phyloP scores from a whole-genome alignment of 1,140 invertebrate genomes.

The Melipona quadrifasciata region DNA sequence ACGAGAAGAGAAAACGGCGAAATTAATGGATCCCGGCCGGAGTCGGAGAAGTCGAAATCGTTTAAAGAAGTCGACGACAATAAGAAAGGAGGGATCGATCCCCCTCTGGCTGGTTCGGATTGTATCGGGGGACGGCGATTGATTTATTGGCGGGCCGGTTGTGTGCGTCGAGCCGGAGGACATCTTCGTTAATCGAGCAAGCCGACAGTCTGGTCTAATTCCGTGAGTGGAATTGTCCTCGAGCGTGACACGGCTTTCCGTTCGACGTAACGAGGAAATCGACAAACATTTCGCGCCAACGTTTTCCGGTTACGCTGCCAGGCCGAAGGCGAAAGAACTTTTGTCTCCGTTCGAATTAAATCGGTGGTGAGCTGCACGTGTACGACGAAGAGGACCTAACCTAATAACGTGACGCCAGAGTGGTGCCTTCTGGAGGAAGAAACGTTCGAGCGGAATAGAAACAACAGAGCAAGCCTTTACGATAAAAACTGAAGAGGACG shows the following conservation, averaged over 20 bases:
- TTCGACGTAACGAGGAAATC: background rate
- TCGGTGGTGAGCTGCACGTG: too few species aligned
- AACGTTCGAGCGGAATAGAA: too few species aligned
- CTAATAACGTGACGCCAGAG: too few species aligned
- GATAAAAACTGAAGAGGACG: too few species aligned
- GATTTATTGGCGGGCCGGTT: slow-evolving; percentile 24
- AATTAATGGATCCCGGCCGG: background rate
- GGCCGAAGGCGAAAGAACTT: background rate
- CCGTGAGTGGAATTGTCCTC: slow-evolving; percentile 1
- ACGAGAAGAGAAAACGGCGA: too few species aligned
- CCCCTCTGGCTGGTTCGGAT: too few species aligned
- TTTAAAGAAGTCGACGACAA: background rate
- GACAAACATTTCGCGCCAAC: background rate
- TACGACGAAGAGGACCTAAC: too few species aligned
- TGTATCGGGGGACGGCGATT: background rate
- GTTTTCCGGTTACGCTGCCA: background rate
- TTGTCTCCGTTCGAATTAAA: background rate
- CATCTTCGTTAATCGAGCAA: slow-evolving; percentile 30
- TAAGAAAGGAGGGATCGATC: background rate
- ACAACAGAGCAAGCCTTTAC: too few species aligned
- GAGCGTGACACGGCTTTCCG: background rate
- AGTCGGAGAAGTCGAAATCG: background rate
- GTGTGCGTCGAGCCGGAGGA: slow-evolving; percentile 2
- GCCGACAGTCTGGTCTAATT: slow-evolving; percentile 4
- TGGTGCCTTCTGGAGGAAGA: too few species aligned